Base-by-base conservation (phyloP, 2,113 vertebrate genomes). In the Vidua chalybeata region DNA sequence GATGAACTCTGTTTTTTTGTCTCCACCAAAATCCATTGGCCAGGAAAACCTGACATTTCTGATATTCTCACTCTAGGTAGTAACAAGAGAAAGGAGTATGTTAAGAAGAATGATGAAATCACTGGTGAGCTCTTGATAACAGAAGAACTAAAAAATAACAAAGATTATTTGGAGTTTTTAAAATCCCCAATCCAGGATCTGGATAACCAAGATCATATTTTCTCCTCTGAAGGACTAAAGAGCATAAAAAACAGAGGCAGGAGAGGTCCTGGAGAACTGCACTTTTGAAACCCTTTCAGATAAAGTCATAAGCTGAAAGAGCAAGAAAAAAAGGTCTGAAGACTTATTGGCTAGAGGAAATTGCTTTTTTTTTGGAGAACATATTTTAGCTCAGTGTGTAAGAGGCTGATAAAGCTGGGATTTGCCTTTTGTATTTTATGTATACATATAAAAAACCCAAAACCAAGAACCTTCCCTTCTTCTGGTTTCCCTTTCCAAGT, bases 301-400 rank as follows among this genome's bases (percentile, higher is more conserved):
- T 94, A 85, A 91, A 85, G 67, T n/a, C 58, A 62, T 84, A 89
- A 91, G n/a, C 54, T 93, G 31, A 92, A 93, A 91, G 84, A 54
- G 12, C 23, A 43, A 61, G 49, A 4, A 18, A 49, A 69, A 84
- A 56, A 24, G 67, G 15, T 33, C 27, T 77, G 64, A 88, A 87
- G 79, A 89, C 85, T 63, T 94, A 80, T 76, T 82, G 72, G 51
- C 39, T 86, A 33, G 26, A 84, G 58, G 20, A 90, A 85, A 82
- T 93, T 52, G 22, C 30, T 58, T 54, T 89, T 90, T 90, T 81
- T 94, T 90, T 73, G 94, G 75, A 89, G 93, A 91, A 82, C 19
- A 9, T 41, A 71, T 89, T 95, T 96, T 72, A 72, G 37, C 59
- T 91, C 48, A 11, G 43, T 94, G 96, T 94, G 55, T 84, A 94